Evolutionary conservation across 2,888 invertebrate genomes (phyloP).

Genomic region (Tenthredo distinguenda): DNA sequence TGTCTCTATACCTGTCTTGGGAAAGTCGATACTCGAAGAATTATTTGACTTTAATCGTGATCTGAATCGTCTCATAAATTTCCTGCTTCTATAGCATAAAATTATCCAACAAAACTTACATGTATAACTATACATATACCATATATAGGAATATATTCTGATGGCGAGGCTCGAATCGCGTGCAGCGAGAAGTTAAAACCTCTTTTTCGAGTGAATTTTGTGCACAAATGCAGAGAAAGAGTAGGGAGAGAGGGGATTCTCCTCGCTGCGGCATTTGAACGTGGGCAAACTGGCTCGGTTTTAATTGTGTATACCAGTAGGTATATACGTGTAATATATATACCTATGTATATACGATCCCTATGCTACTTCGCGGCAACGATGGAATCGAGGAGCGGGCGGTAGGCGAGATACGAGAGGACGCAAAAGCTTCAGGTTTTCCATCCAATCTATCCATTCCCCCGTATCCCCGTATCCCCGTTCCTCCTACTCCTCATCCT

Average conservation of each 20-base stretch:
- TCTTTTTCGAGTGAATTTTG: neutral
- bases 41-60: no score
- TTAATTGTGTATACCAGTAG: constrained; percentile 35
- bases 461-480: constrained; percentile 29
- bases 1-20: neutral
- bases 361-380: neutral
- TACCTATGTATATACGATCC: neutral
- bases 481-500: constrained; percentile 53
- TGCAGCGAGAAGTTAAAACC: neutral
- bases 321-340: constrained; percentile 2
- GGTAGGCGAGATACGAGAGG: constrained; percentile 38
- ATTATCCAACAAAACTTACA: neutral
- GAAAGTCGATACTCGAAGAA: no score
- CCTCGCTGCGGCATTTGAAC: constrained; percentile 18
- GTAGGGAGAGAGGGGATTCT: neutral
- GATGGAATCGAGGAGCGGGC: constrained; percentile 31
- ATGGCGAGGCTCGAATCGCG: neutral
- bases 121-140: neutral
- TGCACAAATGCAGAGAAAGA: neutral
- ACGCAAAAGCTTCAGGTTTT: constrained; percentile 64
- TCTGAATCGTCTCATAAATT: neutral
- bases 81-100: neutral
- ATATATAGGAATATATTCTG: neutral
- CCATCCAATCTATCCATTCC: constrained; percentile 69
- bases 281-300: constrained; percentile 43